phyloP scores from a whole-genome alignment of 1,140 invertebrate species.

The Pachypeltis micranthus region DNA sequence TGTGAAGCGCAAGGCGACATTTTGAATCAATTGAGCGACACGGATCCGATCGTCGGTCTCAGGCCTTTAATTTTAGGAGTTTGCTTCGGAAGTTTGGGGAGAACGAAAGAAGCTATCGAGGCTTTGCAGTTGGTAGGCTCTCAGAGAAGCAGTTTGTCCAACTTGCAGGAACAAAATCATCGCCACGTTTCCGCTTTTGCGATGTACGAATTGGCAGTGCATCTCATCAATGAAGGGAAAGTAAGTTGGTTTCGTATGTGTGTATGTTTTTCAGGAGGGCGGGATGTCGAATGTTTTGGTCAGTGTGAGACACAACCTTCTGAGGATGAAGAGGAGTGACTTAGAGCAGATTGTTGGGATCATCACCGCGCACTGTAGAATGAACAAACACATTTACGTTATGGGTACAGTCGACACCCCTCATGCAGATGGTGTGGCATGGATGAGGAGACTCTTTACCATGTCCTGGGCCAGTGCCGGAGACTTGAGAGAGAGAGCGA shows the following conservation, averaged over 20 bases:
- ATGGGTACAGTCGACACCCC: neutral
- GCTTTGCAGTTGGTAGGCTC: slow-evolving; percentile 40
- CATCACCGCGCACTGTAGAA: neutral
- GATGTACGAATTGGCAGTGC: slow-evolving; percentile 48
- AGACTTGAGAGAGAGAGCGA: too few species aligned
- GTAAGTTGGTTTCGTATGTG: slow-evolving; percentile 34
- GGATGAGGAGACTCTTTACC: too few species aligned
- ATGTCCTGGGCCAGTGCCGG: too few species aligned
- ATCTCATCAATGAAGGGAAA: slow-evolving; percentile 39
- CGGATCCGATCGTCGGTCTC: slow-evolving; percentile 44
- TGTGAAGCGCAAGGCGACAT: slow-evolving; percentile 32
- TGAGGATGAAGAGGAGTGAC: neutral
- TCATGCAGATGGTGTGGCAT: neutral
- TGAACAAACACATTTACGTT: neutral
- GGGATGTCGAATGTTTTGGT: too few species aligned
- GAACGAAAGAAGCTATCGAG: slow-evolving; percentile 38
- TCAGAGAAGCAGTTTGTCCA: slow-evolving; percentile 29
- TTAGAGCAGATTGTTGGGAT: neutral
- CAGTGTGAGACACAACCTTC: too few species aligned
- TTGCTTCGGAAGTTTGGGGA: slow-evolving; percentile 37
- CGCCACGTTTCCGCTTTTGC: slow-evolving; percentile 54
- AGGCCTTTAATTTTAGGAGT: slow-evolving; percentile 42
- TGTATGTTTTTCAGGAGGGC: neutral
- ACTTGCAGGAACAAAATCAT: slow-evolving; percentile 36
- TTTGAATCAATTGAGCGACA: neutral